These are phyloP conservation scores for Idris sp. DNA, from an alignment of 1,140 invertebrate species.

Conservation along the genomic window DNA sequence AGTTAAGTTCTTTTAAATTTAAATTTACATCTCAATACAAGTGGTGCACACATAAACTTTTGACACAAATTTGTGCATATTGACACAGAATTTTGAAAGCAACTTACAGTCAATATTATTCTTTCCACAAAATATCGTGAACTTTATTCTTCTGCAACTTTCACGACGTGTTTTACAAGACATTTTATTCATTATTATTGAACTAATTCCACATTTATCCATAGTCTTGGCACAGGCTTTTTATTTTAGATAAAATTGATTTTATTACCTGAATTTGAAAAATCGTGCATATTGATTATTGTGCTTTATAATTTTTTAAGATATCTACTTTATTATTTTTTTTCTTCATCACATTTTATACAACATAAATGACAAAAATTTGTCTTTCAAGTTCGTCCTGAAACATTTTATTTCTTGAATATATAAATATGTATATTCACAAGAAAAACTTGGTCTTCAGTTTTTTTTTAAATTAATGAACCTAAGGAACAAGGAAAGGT, in stretches of 20 bases:
- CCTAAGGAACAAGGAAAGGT: conserved; percentile 1
- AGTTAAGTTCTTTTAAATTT: too few relatives aligned
- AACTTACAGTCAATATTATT: conserved; percentile 42
- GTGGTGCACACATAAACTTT: not conserved
- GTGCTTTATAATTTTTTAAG: too few relatives aligned
- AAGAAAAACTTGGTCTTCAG: too few relatives aligned
- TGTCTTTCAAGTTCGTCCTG: too few relatives aligned
- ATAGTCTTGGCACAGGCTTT: conserved; percentile 28
- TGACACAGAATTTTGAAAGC: conserved; percentile 50
- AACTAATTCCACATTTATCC: conserved; percentile 53
- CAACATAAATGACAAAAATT: too few relatives aligned
- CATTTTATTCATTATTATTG: conserved; percentile 45
- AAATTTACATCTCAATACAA: not conserved
- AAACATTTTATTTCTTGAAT: conserved; percentile 12
- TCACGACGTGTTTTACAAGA: conserved; percentile 29
- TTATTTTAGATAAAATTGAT: conserved; percentile 46
- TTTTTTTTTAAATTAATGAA: not conserved
- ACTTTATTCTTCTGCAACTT: conserved; percentile 45
- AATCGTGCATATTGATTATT: conserved; percentile 12
- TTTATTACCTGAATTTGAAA: conserved; percentile 56
- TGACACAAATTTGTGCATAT: conserved; percentile 17
- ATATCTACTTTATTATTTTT: not conserved
- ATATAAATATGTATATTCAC: conserved; percentile 47
- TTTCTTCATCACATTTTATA: too few relatives aligned
- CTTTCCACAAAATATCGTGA: conserved; percentile 34